phyloP scores from a whole-genome alignment of 1,140 invertebrate genomes.

The Leptopilina clavipes region DNA sequence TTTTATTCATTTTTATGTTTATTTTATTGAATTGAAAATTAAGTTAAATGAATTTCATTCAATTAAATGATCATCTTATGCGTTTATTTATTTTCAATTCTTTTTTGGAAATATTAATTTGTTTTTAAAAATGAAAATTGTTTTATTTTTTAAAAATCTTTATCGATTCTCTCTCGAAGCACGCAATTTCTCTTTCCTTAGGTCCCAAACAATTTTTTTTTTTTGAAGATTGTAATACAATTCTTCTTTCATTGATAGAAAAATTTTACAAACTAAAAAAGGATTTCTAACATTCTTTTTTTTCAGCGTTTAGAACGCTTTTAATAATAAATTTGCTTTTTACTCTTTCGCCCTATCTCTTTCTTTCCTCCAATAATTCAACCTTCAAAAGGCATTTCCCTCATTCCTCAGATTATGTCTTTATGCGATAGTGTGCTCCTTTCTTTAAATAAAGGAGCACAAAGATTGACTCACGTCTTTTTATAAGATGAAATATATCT shows the following conservation, averaged over 20 bases:
- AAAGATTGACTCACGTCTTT: constrained; percentile 37
- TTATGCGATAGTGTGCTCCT: constrained; percentile 34
- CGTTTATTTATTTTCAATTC: too few species aligned
- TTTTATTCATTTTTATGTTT: too few species aligned
- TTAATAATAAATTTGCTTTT: neutral
- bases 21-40: too few species aligned
- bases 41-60: too few species aligned
- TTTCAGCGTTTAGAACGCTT: neutral
- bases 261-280: constrained; percentile 28
- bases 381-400: constrained; percentile 50
- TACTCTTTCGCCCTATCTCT: neutral
- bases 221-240: constrained; percentile 23
- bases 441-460: constrained; percentile 41
- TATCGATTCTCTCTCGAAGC: constrained; percentile 18
- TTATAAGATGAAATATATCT: constrained; percentile 39
- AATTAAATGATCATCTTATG: too few species aligned
- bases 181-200: constrained; percentile 29
- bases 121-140: neutral
- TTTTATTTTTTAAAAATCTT: neutral
- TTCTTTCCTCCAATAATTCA: neutral
- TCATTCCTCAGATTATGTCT: constrained; percentile 42
- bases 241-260: constrained; percentile 23
- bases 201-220: neutral
- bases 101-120: neutral
- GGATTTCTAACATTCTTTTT: constrained; percentile 36